Base-by-base conservation (phyloP, 2,888 invertebrate species). In the Lamellibrachia satsuma region DNA sequence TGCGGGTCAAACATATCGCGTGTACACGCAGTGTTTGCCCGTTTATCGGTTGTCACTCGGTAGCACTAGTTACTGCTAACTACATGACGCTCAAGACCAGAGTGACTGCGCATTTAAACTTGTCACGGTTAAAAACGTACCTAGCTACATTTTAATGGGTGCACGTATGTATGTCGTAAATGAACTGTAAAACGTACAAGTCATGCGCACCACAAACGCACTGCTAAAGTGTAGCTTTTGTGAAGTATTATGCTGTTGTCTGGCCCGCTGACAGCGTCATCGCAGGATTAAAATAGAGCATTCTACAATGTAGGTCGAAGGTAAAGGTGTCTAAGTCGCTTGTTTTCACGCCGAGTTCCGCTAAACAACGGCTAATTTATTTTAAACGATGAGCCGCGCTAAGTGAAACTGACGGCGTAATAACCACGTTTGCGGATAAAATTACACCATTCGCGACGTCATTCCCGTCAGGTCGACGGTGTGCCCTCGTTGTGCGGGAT, bases 11-110 rank as follows among this genome's bases (percentile, higher is more conserved):
- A 75, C 75, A n/a, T 75, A 75, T 75, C 75, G 75, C 75, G 22
- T 75, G 75, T 75, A 75, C 22, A n/a, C 75, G 75, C 22, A 22
- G 22, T 75, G 15, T 75, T 75, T 75, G 75, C 75, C 75, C n/a
- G 75, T 75, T 75, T 75, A 75, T 75, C 75, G 75, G 75, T 22
- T 75, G 75, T 75, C 75, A 75, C 75, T 75, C 75, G 75, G 22
- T 75, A n/a, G 75, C 57, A n/a, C 75, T 75, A 22, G 75, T 75
- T 75, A 15, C 75, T 75, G 75, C 75, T 75, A 75, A 75, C 75
- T 75, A 75, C 15, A 22, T 75, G 75, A 75, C 75, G 75, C 39
- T 39, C 39, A 39, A 39, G 39, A 39, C 1, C 39, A 39, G 39
- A 39, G 39, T 39, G 39, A 39, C 39, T 39, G 39, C 39, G 39